Percentiles rank a stretch among this genome's conserved stretches.
Conservation (phyloP, 2,888 invertebrate species). For the Nymphalis urticae region DNA sequence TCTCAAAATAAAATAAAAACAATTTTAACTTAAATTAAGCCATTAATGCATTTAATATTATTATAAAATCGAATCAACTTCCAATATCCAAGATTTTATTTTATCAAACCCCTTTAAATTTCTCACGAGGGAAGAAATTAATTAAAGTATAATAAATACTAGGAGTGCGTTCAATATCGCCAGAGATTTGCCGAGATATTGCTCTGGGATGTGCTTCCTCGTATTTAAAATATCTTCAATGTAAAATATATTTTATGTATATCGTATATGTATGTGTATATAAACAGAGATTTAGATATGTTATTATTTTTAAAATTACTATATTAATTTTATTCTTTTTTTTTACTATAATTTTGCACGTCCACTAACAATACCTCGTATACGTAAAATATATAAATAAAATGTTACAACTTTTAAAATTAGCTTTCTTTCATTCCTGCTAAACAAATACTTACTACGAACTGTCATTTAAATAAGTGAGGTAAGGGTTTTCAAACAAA, state of each 20-base stretch:
- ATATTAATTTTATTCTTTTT: too few relatives aligned
- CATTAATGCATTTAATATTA: background rate
- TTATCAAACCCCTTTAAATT: background rate
- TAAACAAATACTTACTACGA: too few relatives aligned
- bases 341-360: too few relatives aligned
- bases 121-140: constrained; percentile 1
- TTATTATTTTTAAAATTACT: too few relatives aligned
- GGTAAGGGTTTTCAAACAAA: background rate
- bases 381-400: too few relatives aligned
- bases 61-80: background rate
- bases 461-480: too few relatives aligned
- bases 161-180: constrained; percentile 2
- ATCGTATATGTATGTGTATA: background rate
- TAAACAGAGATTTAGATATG: background rate
- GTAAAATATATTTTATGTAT: too few relatives aligned
- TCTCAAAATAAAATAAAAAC: too few relatives aligned
- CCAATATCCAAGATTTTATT: background rate
- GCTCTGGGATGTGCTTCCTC: background rate
- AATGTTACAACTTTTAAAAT: too few relatives aligned
- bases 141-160: constrained; percentile 9
- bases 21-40: too few relatives aligned
- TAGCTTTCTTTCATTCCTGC: too few relatives aligned
- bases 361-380: too few relatives aligned
- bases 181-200: constrained; percentile 6
- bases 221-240: background rate